Percentiles rank a stretch among this genome's conserved stretches.
Evolutionary conservation across 2,113 vertebrate genomes (phyloP).

Genomic region (Odocoileus hemionus): DNA sequence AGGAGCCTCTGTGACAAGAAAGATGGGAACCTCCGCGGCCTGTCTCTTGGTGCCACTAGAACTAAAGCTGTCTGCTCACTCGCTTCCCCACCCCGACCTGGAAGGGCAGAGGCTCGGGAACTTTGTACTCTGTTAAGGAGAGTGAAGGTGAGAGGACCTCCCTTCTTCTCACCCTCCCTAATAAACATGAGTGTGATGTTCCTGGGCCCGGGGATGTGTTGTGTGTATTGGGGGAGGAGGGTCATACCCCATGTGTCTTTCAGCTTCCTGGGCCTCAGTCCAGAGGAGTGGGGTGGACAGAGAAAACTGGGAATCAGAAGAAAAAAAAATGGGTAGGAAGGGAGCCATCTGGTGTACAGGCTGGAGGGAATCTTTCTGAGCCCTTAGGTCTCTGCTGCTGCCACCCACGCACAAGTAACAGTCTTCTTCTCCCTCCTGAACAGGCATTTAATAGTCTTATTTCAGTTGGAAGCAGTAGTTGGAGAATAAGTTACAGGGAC

Average conservation of each 20-base stretch:
- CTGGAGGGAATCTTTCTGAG: not conserved
- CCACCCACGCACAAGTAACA: slow-evolving; percentile 23
- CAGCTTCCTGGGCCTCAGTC: not conserved
- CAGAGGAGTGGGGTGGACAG: no score
- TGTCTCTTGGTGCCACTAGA: not conserved
- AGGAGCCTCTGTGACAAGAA: not conserved
- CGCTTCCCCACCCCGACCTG: not conserved
- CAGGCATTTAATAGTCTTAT: slow-evolving; percentile 67
- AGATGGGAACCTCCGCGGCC: not conserved
- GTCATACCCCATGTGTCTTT: not conserved
- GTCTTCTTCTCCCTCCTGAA: slow-evolving; percentile 53
- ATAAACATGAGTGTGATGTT: slow-evolving; percentile 58
- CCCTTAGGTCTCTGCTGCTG: not conserved
- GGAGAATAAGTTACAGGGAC: slow-evolving; percentile 69
- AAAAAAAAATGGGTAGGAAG: not conserved
- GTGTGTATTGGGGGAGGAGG: not conserved
- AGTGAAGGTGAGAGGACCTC: not conserved
- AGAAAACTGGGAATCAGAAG: not conserved
- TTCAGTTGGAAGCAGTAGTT: slow-evolving; percentile 62
- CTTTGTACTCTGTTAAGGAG: not conserved
- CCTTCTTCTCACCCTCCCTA: not conserved
- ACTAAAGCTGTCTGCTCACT: not conserved
- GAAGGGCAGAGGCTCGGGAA: not conserved
- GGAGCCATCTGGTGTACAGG: not conserved
- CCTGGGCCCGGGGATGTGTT: not conserved